phyloP scores from a whole-genome alignment of 1,140 invertebrate species.

The Lepidurus arcticus region DNA sequence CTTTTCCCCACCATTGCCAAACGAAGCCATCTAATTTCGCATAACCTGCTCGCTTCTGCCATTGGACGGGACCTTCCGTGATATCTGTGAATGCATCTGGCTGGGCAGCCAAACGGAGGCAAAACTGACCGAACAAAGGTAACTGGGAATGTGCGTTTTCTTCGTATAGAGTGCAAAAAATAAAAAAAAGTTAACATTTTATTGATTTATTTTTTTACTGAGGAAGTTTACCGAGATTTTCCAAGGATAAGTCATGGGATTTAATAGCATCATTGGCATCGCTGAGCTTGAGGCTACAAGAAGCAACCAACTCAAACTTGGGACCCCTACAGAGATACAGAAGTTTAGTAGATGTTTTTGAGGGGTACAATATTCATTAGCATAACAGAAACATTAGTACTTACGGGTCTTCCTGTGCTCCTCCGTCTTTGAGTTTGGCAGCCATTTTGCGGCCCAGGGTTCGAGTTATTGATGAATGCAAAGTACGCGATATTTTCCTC shows the following conservation, averaged over 20 bases:
- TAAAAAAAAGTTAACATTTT: neutral
- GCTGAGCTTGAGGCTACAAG: slow-evolving; percentile 54
- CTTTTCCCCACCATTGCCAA: slow-evolving; percentile 44
- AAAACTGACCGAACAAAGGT: slow-evolving; percentile 67
- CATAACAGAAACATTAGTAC: slow-evolving; percentile 25
- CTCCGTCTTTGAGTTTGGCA: slow-evolving; percentile 50
- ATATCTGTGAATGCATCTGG: slow-evolving; percentile 57
- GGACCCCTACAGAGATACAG: slow-evolving; percentile 52
- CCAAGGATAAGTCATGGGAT: slow-evolving; percentile 46
- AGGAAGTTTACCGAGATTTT: slow-evolving; percentile 34
- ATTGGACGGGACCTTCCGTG: slow-evolving; percentile 51
- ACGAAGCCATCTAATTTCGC: neutral
- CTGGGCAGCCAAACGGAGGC: slow-evolving; percentile 61
- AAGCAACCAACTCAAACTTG: slow-evolving; percentile 62
- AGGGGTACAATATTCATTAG: neutral
- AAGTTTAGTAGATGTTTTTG: slow-evolving; percentile 2
- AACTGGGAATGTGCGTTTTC: slow-evolving; percentile 53
- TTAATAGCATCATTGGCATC: slow-evolving; percentile 55
- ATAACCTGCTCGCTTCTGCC: slow-evolving; percentile 44
- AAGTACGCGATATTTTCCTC: slow-evolving; percentile 59
- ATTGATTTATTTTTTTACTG: neutral
- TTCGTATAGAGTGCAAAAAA: slow-evolving; percentile 38
- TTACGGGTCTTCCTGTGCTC: slow-evolving; percentile 37
- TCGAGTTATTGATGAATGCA: slow-evolving; percentile 62
- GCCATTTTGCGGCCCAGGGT: slow-evolving; percentile 61